Conservation (phyloP, 2,888 invertebrate species). For the Trichogramma dendrolimi region DNA sequence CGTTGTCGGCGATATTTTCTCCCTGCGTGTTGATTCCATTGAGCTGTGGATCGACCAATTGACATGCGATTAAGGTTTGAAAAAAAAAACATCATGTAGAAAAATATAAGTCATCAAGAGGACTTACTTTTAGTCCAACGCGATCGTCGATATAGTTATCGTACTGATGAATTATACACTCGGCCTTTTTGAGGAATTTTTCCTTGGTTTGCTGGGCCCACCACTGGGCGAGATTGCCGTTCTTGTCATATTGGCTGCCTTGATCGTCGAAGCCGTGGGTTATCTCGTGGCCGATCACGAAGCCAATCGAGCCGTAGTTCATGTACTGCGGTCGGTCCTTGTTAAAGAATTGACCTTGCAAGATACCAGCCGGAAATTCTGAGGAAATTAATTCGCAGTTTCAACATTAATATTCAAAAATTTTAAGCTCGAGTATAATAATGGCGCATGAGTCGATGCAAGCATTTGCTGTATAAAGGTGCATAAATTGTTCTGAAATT, state of each 20-base stretch:
- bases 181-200: slow-evolving; percentile 76
- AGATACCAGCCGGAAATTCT: slow-evolving; percentile 70
- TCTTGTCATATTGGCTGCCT: slow-evolving; percentile 87
- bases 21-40: slow-evolving; percentile 90
- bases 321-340: slow-evolving; percentile 84
- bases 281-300: slow-evolving; percentile 88
- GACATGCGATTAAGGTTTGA: slow-evolving; percentile 13
- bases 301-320: slow-evolving; percentile 89
- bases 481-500: neutral
- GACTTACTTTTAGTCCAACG: slow-evolving; percentile 68
- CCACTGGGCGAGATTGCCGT: slow-evolving; percentile 90
- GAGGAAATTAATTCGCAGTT: neutral
- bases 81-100: neutral
- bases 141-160: slow-evolving; percentile 81
- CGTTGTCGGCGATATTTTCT: slow-evolving; percentile 94
- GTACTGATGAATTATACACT: slow-evolving; percentile 91
- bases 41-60: slow-evolving; percentile 57
- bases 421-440: neutral
- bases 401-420: neutral
- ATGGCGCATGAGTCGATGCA: neutral
- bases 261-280: slow-evolving; percentile 84
- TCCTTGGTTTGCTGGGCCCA: slow-evolving; percentile 82
- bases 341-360: slow-evolving; percentile 88
- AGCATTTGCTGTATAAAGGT: neutral
- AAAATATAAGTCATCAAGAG: slow-evolving; percentile 10